These are phyloP conservation scores for Melikaiella ostensackeni DNA, from an alignment of 2,888 invertebrate species.

Conservation along the genomic window DNA sequence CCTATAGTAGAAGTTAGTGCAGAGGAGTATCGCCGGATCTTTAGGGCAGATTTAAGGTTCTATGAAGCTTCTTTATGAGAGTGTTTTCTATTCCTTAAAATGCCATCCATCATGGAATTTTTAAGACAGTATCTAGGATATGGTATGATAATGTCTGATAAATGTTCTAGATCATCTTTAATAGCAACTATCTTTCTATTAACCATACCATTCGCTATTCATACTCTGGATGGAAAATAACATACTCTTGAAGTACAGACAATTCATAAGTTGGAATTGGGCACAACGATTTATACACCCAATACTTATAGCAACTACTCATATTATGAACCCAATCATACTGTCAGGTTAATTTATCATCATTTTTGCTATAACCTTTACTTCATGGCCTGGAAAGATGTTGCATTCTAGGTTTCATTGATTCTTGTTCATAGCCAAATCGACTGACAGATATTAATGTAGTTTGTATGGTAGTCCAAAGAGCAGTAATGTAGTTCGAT, in stretches of 20 bases:
- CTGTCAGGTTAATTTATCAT: slow-evolving; percentile 14
- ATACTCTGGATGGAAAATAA: not conserved
- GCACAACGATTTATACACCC: not conserved
- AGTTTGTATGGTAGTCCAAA: too few relatives aligned
- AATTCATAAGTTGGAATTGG: not conserved
- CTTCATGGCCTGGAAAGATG: slow-evolving; percentile 16
- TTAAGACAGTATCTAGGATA: not conserved
- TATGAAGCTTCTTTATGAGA: not conserved
- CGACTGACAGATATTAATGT: too few relatives aligned
- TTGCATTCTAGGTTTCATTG: slow-evolving; percentile 2
- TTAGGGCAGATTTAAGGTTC: slow-evolving; percentile 10
- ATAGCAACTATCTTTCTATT: not conserved
- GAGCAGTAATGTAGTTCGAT: too few relatives aligned
- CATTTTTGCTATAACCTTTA: slow-evolving; percentile 21
- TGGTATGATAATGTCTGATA: not conserved
- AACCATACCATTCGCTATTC: not conserved
- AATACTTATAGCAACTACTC: not conserved
- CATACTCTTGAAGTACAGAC: not conserved
- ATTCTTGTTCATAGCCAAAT: slow-evolving; percentile 10
- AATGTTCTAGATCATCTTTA: not conserved
- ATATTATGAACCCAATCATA: not conserved
- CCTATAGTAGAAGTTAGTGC: slow-evolving; percentile 29
- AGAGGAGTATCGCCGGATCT: not conserved
- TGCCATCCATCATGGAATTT: not conserved
- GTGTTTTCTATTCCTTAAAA: not conserved